Base-by-base conservation (phyloP, 2,888 invertebrate species). In the Athetis lepigone region DNA sequence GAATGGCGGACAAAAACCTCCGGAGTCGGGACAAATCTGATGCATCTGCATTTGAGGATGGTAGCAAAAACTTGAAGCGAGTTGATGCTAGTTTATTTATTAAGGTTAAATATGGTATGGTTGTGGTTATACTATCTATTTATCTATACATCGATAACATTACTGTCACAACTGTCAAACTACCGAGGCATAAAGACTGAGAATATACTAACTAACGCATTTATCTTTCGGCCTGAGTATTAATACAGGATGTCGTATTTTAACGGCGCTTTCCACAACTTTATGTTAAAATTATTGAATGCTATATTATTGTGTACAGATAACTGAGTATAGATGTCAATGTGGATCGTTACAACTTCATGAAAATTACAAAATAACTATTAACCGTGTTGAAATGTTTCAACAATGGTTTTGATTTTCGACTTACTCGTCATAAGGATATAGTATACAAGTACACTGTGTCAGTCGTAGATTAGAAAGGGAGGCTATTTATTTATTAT, bases 1-100 rank as follows among this genome's bases (percentile, higher is more conserved):
- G 69, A 75, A 79, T 74, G 59, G 72, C 50, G 62, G 21, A 75
- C 80, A 82, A 83, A 81, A 80, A 81, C 72, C 56, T 56, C n/a
- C 29, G 25, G 29, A 69, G 77, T 78, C 74, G 73, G 62, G 72
- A 62, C 74, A 72, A 79, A 82, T 80, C 74, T 71, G 74, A 66
- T 74, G 54, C 23, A 47, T 55, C 42, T 71, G 62, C 66, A 50
- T 77, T 76, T n/a, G 18, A 49, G 39, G 47, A 39, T 25, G 18
- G 16, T 27, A n/a, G 42, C 21, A 61, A 55, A 56, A 61, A 70
- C 16, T 59, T 36, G 11, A 7, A 5, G 5, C 25, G 49, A 72
- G 64, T 67, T n/a, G 66, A 72, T 50, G 49, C n/a, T 29, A 40
- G 36, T 29, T 64, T n/a, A 21, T 45, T 16, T 4, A 8, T 18